Conservation (phyloP, 2,888 invertebrate genomes). For the Penaeus monodon region DNA sequence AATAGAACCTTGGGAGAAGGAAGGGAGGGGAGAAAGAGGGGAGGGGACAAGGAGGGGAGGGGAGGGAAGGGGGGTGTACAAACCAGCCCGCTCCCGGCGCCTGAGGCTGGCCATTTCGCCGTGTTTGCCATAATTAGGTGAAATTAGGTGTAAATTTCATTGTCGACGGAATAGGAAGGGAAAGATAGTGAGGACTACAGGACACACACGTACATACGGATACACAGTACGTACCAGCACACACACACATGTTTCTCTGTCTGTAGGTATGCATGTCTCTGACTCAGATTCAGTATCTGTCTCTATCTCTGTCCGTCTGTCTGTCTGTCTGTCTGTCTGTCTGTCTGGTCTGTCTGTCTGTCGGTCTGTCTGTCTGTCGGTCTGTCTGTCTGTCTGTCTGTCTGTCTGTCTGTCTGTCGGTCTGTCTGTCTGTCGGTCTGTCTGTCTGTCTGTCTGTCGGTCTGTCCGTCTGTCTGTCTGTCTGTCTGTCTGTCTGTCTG, state of each 20-base stretch:
- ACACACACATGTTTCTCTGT: not conserved
- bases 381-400: too few species aligned
- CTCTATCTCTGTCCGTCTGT: too few species aligned
- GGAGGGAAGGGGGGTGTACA: not conserved
- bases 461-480: too few species aligned
- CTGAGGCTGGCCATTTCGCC: not conserved
- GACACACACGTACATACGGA: not conserved
- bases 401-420: too few species aligned
- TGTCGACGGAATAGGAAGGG: not conserved
- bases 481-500: too few species aligned
- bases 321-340: too few species aligned
- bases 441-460: too few species aligned
- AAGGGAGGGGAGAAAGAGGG: not conserved
- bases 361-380: too few species aligned
- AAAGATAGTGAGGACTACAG: not conserved
- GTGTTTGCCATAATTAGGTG: slow-evolving; percentile 24
- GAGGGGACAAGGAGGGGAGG: not conserved
- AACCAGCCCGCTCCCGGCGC: too few species aligned
- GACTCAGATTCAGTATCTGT: not conserved
- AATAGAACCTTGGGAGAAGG: not conserved
- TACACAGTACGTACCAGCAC: not conserved
- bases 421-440: too few species aligned
- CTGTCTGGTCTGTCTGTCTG: too few species aligned
- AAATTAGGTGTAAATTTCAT: slow-evolving; percentile 19
- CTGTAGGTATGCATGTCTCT: not conserved